Base-by-base conservation (phyloP, 2,113 vertebrate genomes). In the Platichthys stellatus region DNA sequence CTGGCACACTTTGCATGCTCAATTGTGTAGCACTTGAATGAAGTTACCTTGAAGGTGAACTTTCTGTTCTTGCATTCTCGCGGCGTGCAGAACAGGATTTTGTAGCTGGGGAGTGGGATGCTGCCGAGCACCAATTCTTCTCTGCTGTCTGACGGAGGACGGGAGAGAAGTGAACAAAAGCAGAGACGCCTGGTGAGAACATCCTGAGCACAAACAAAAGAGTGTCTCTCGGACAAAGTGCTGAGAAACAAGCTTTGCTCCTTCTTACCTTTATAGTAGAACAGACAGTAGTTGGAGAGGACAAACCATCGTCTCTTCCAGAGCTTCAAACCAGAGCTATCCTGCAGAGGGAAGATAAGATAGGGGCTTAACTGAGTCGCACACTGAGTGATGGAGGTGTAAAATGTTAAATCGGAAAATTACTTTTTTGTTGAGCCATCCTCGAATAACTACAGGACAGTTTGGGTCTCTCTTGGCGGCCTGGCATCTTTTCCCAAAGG, bases 251-350 rank as follows among this genome's bases (percentile, higher is more conserved):
- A 8, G 17, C 24, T 53, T 6, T 6, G 2, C 18, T 58, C 72
- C 31, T 18, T 51, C 15, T 72, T 86, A 93, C 94, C 94, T 93
- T 93, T 95, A 49, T 95, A 95, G 70, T 98, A 98, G 92, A 95
- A 97, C 68, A 98, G 93, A 86, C 96, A 97, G 76, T 94, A 96
- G 81, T 96, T 95, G 0, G 96, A 97, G 61, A 98, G 94, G 40
- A 98, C 97, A 43, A 97, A 98, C 97, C 97, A 98, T 67, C 96
- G 91, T 70, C 96, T 95, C 78, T 98, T 98, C 97, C 97, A 98
- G 2, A 97, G 92, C 79, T 95, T 95, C 62, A 98, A 90, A n/a
- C 96, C 96, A 0, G 93, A 91, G 80, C 97, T 98, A 66, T 97
- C 97, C 97, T 98, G 77, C 5, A 83, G 59, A 77, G 14, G 28